phyloP scores from a whole-genome alignment of 2,888 invertebrate genomes.

The Himalopsyche anomala region DNA sequence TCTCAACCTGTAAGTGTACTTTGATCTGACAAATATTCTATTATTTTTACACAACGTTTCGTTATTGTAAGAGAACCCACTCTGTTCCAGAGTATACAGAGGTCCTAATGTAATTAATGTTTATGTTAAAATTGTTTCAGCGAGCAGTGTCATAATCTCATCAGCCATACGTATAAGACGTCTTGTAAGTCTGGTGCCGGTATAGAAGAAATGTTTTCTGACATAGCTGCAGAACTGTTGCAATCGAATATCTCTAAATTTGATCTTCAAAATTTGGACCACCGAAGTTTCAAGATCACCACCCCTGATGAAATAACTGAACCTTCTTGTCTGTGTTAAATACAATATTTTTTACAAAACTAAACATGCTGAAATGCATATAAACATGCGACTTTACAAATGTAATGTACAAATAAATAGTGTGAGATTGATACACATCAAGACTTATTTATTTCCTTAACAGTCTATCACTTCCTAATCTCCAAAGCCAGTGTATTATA shows the following conservation, averaged over 20 bases:
- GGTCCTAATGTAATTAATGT: not conserved
- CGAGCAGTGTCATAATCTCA: conserved; percentile 93
- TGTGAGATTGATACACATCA: not conserved
- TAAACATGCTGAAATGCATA: not conserved
- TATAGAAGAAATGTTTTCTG: conserved; percentile 93
- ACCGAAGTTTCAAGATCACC: conserved; percentile 86
- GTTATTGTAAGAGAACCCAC: too few relatives aligned
- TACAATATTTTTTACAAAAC: conserved; percentile 14
- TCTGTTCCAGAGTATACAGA: not conserved
- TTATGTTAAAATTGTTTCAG: conserved; percentile 72
- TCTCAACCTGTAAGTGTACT: too few relatives aligned
- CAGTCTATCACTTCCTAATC: not conserved
- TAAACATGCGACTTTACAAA: not conserved
- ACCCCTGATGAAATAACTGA: conserved; percentile 79
- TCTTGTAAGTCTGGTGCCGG: conserved; percentile 93
- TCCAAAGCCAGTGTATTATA: too few relatives aligned
- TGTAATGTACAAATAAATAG: not conserved
- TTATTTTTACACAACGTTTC: too few relatives aligned
- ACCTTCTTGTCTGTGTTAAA: conserved; percentile 74
- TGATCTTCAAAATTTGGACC: conserved; percentile 87
- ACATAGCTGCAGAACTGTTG: conserved; percentile 88
- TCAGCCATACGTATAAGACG: conserved; percentile 91
- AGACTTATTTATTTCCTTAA: not conserved
- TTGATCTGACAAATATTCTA: too few relatives aligned
- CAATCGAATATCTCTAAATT: conserved; percentile 89